Percentiles rank a stretch among this genome's conserved stretches.
These are phyloP conservation scores for Trochalopteron elliotii DNA, from an alignment of 2,113 vertebrate genomes.

Conservation along the genomic window DNA sequence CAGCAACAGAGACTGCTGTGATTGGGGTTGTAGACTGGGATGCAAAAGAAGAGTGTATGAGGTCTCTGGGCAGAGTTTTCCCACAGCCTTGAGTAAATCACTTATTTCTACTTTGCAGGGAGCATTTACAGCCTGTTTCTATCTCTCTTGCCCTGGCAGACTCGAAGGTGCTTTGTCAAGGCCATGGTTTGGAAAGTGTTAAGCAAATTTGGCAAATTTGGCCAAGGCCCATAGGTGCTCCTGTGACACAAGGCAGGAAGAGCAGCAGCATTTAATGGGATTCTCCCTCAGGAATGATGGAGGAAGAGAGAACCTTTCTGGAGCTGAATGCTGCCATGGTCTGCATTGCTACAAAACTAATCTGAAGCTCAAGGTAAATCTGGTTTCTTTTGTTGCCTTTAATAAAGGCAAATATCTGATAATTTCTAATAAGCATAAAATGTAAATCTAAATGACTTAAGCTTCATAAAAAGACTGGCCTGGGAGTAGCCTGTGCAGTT, in stretches of 20 bases:
- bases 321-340: not conserved
- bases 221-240: not conserved
- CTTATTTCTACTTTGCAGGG: not conserved
- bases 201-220: not conserved
- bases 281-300: not conserved
- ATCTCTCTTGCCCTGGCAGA: not conserved
- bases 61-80: not conserved
- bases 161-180: not conserved
- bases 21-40: not conserved
- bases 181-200: not conserved
- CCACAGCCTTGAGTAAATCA: not conserved
- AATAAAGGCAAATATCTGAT: not conserved
- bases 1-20: not conserved
- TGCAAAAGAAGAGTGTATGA: not conserved
- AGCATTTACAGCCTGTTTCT: not conserved
- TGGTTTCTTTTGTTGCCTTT: not conserved
- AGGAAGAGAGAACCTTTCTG: not conserved
- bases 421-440: not conserved
- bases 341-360: not conserved
- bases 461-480: not conserved
- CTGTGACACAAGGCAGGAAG: not conserved
- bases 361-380: not conserved
- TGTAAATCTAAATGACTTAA: not conserved
- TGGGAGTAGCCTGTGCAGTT: not conserved
- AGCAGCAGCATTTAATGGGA: not conserved